Conservation (phyloP, 2,113 vertebrate species). For the Pipa parva region DNA sequence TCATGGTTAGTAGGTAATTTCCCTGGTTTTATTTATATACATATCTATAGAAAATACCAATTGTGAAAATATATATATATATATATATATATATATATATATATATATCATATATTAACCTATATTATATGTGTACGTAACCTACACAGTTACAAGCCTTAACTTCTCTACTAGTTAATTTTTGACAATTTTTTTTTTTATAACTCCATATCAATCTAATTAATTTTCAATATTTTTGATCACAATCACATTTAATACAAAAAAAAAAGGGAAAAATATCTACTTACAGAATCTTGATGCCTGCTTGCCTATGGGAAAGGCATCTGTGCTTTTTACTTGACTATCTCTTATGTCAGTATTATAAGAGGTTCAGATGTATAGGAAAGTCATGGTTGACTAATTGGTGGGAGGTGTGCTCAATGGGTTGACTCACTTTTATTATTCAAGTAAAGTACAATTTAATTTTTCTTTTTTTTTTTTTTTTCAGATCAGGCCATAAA, state of each 20-base stretch:
- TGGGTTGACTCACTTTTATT: conserved; percentile 33
- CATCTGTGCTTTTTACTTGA: conserved; percentile 8
- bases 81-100: too few species aligned
- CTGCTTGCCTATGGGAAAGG: conserved; percentile 12
- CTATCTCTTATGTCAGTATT: conserved; percentile 18
- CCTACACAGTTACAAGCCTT: too few species aligned
- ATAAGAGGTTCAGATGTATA: conserved; percentile 33
- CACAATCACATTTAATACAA: not conserved
- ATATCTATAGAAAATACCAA: too few species aligned
- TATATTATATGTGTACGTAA: too few species aligned
- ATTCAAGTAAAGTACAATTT: conserved; percentile 26
- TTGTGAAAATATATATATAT: too few species aligned
- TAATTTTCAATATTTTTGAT: too few species aligned
- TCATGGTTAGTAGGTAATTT: too few species aligned
- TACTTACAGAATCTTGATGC: conserved; percentile 31
- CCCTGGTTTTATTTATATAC: too few species aligned
- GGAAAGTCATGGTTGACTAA: conserved; percentile 37
- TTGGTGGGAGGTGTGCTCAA: conserved; percentile 24
- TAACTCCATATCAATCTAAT: too few species aligned
- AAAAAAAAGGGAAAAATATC: not conserved
- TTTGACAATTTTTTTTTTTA: too few species aligned
- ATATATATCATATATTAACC: too few species aligned
- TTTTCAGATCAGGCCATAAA: conserved; percentile 12
- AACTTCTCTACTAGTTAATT: too few species aligned
- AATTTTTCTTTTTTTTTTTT: not conserved